These are phyloP conservation scores for Caranx ignobilis DNA, from an alignment of 2,113 vertebrate genomes.

Conservation along the genomic window DNA sequence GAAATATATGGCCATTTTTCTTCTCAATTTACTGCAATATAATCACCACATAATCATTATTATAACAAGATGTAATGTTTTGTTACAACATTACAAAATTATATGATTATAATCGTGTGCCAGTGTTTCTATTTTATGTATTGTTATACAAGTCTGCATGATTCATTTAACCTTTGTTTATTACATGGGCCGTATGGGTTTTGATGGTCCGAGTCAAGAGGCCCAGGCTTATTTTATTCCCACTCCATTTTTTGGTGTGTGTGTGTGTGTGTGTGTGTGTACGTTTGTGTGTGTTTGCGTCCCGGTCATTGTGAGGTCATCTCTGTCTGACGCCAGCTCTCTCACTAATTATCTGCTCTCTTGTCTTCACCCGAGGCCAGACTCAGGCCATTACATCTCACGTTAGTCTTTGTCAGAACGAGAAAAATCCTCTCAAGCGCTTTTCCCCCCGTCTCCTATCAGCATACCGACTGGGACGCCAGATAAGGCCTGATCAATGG, in stretches of 20 bases:
- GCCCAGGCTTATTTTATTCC: neutral
- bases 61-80: neutral
- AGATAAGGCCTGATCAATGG: slow-evolving; percentile 49
- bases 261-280: neutral
- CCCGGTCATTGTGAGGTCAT: slow-evolving; percentile 54
- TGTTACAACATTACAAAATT: neutral
- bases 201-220: neutral
- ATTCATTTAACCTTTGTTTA: neutral
- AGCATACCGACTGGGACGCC: slow-evolving; percentile 26
- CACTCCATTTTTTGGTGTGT: neutral
- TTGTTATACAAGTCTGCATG: neutral
- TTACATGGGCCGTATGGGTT: neutral
- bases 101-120: neutral
- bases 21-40: neutral
- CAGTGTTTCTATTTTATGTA: neutral
- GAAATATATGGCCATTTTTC: neutral
- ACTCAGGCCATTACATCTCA: slow-evolving; percentile 35
- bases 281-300: slow-evolving; percentile 5
- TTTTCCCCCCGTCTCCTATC: neutral
- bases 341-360: slow-evolving; percentile 58
- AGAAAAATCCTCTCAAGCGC: slow-evolving; percentile 38
- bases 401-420: slow-evolving; percentile 42
- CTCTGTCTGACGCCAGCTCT: slow-evolving; percentile 57
- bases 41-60: neutral
- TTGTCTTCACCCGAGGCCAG: slow-evolving; percentile 62